Base-by-base conservation (phyloP, 2,113 vertebrate species). In the Ailurus styani region DNA sequence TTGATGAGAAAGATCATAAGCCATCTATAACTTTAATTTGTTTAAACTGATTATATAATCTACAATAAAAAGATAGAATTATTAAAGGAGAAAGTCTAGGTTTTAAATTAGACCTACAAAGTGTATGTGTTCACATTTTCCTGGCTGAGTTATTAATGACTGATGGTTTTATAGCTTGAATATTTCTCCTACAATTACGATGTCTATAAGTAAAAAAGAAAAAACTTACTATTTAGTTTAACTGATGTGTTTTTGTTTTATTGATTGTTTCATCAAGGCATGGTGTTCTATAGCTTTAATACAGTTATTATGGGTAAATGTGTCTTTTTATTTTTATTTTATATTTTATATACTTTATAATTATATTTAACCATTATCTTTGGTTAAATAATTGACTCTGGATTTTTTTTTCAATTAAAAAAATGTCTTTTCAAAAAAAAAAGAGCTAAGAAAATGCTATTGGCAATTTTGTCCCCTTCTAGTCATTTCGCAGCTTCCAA, bases 1-100 rank as follows among this genome's bases (percentile, higher is more conserved):
- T 85, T 90, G 47, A 91, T 83, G 15, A 89, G 31, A 96, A 92
- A 90, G 12, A 42, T 84, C 68, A 77, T 42, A 92, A 95, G 10
- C 14, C 40, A 84, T 31, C 13, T 87, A 73, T 60, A 90, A 90
- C 79, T 95, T 84, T 82, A 82, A 72, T 75, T 95, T 86, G 27
- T 3, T 91, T 75, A 90, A 75, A 70, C 11, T 70, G 50, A 62
- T 87, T 93, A 81, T 78, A 75, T 64, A 86, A 95, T 62, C n/a
- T 94, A 87, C 12, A 92, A 37, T 4, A 96, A 94, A 81, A 93
- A 88, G 29, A 68, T 81, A 34, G 3, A 79, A 14, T 62, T 95
- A 87, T 81, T 47, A 93, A 95, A 57, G 18, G 27, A 72, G 21
- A 90, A 97, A 89, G n/a, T 31, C 17, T 86, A 57, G 12, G 9